Conservation (phyloP, 1,140 invertebrate species). For the Solen grandis region DNA sequence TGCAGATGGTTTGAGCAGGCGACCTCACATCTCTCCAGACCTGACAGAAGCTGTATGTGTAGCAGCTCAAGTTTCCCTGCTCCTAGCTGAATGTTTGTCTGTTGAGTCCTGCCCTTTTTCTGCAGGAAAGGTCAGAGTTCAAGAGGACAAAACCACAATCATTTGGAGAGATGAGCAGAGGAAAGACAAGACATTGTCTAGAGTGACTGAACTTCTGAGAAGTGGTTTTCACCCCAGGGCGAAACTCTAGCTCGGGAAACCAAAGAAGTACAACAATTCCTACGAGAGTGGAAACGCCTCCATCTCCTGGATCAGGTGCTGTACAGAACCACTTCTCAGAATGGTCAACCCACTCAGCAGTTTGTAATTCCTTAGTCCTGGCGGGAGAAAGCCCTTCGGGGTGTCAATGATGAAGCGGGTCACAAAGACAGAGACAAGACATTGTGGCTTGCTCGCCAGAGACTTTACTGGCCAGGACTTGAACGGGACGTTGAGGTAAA, state of each 20-base stretch:
- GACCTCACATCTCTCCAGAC: background rate
- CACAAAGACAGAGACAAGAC: no score
- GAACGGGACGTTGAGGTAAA: background rate
- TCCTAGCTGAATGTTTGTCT: background rate
- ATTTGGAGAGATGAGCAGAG: no score
- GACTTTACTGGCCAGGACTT: no score
- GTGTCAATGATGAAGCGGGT: slow-evolving; percentile 25
- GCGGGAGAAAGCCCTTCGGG: background rate
- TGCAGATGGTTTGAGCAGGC: slow-evolving; percentile 13
- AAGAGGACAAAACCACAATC: no score
- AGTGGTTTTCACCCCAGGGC: no score
- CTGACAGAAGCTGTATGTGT: background rate
- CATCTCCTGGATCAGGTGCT: background rate
- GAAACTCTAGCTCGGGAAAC: no score
- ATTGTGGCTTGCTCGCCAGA: no score
- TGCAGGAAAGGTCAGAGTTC: background rate
- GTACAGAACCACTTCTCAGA: background rate
- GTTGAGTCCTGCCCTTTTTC: background rate
- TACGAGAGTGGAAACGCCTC: background rate
- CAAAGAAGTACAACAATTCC: background rate
- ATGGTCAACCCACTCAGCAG: slow-evolving; percentile 4
- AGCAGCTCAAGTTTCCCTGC: background rate
- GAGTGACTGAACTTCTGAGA: no score
- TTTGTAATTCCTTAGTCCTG: slow-evolving; percentile 1
- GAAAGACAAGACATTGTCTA: no score